A percentile compares a stretch with the other conserved stretches of the same genome.
These are phyloP conservation scores for Nephrocerus scutellatus DNA, from an alignment of 2,888 invertebrate species.

Conservation along the genomic window DNA sequence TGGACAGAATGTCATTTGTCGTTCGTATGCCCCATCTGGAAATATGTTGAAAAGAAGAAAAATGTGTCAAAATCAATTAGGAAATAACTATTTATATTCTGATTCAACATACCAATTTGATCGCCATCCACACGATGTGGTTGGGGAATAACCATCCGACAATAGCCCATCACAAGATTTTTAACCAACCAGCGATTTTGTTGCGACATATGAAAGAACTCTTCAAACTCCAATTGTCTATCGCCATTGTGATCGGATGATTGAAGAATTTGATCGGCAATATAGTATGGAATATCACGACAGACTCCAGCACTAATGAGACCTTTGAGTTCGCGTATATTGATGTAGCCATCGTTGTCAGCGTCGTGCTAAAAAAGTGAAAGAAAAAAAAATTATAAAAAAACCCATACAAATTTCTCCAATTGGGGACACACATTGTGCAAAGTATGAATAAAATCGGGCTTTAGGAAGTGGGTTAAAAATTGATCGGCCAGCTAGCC, in stretches of 20 bases:
- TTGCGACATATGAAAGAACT: slow-evolving; percentile 60
- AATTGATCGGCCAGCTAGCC: no score
- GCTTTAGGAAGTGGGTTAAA: slow-evolving; percentile 1
- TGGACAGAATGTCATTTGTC: slow-evolving; percentile 88
- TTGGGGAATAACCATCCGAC: slow-evolving; percentile 40
- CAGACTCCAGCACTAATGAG: slow-evolving; percentile 41
- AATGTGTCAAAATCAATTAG: slow-evolving; percentile 30
- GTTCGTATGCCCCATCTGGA: slow-evolving; percentile 73
- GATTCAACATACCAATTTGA: slow-evolving; percentile 33
- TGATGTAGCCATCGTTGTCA: slow-evolving; percentile 64
- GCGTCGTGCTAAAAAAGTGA: slow-evolving; percentile 58
- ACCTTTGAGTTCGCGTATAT: slow-evolving; percentile 55
- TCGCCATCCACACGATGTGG: slow-evolving; percentile 42
- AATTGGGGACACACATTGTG: not conserved
- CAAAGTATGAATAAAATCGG: slow-evolving; percentile 1
- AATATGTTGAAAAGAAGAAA: slow-evolving; percentile 49
- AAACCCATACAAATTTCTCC: not conserved
- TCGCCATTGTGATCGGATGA: slow-evolving; percentile 59
- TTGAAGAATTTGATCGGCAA: slow-evolving; percentile 60
- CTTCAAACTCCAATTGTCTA: slow-evolving; percentile 59
- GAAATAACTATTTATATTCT: not conserved
- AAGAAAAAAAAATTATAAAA: not conserved
- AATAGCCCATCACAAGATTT: slow-evolving; percentile 39
- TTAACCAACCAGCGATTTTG: slow-evolving; percentile 49
- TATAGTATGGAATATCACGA: slow-evolving; percentile 61